phyloP scores from a whole-genome alignment of 37 sponge, comb jelly and placozoan species.

The Chondrilla cf. caribensis region DNA sequence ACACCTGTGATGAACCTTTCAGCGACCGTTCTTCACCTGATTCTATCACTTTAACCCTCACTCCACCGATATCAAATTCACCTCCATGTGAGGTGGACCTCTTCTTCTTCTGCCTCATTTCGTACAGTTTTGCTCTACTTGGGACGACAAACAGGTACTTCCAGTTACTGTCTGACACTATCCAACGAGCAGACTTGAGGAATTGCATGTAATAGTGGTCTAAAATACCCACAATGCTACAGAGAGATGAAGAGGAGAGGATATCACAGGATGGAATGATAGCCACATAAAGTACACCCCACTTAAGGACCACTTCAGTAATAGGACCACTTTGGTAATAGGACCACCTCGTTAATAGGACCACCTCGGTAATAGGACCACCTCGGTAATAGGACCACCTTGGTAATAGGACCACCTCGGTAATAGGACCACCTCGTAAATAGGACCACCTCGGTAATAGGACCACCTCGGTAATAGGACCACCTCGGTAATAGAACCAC shows the following conservation, averaged over 20 bases:
- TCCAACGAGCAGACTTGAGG: not conserved
- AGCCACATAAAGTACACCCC: too few relatives aligned
- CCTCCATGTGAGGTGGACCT: not conserved
- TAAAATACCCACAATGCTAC: not conserved
- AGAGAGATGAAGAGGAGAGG: not conserved
- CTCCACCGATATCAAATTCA: not conserved
- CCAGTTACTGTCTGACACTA: not conserved
- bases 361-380: too few relatives aligned
- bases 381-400: too few relatives aligned
- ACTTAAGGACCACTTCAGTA: too few relatives aligned
- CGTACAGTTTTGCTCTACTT: not conserved
- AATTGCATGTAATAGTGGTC: not conserved
- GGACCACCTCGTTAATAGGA: too few relatives aligned
- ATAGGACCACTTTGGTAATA: too few relatives aligned
- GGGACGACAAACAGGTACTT: conserved; percentile 15
- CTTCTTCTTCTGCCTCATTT: not conserved
- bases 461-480: too few relatives aligned
- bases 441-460: too few relatives aligned
- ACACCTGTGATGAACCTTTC: not conserved
- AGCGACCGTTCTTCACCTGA: not conserved
- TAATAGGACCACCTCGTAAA: too few relatives aligned
- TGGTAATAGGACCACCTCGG: too few relatives aligned
- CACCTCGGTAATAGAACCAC: too few relatives aligned
- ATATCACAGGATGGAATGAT: too few relatives aligned
- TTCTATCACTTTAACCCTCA: not conserved